Evolutionary conservation across 2,113 vertebrate species (phyloP), one percentile per base, ranked within the genome.

Genomic region (Rhodinocichla rosea): DNA sequence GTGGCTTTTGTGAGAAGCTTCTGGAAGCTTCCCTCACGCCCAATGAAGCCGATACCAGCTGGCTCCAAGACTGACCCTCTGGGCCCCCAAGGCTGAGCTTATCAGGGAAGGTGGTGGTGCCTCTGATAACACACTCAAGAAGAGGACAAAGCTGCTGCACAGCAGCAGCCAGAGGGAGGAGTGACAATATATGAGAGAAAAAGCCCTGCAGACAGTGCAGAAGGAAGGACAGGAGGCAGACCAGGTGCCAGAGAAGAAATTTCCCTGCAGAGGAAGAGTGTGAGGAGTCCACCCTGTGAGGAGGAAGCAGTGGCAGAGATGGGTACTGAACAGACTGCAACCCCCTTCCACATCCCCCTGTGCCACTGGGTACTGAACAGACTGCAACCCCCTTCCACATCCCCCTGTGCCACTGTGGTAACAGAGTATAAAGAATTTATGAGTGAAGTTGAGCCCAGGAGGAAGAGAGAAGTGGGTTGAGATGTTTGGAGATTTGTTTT

Each of bases 31-130:
- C 23, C 23, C 12, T 20, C 8, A 1, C 52, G 19, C n/a, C 23
- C 4, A 4, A 15, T 13, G 35, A 30, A 77, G 42, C 22, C 47
- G 23, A 13, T 40, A 30, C 33, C 35, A 50, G 33, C 7, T 0
- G 0, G 3, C 13, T 68, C 11, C 24, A 56, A 47, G 32, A 24
- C 6, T 15, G 40, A n/a, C 35, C 32, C 28, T 1, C 33, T 64
- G 30, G 30, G 24, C 15, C 26, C 49, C 49, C 27, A n/a, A 20
- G 28, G 60, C 17, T 0, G 1, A 44, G 53, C 23, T 13, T 47
- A 10, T 40, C 81, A 57, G 30, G 0, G 0, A 13, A 11, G 13
- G 35, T 35, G 15, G 7, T 49, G 10, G 18, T 4, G 3, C 28
- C 18, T 75, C 63, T 65, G 49, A 14, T 35, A 53, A 20, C 37